phyloP scores from a whole-genome alignment of 2,113 vertebrate genomes.

The Haemorhous mexicanus region DNA sequence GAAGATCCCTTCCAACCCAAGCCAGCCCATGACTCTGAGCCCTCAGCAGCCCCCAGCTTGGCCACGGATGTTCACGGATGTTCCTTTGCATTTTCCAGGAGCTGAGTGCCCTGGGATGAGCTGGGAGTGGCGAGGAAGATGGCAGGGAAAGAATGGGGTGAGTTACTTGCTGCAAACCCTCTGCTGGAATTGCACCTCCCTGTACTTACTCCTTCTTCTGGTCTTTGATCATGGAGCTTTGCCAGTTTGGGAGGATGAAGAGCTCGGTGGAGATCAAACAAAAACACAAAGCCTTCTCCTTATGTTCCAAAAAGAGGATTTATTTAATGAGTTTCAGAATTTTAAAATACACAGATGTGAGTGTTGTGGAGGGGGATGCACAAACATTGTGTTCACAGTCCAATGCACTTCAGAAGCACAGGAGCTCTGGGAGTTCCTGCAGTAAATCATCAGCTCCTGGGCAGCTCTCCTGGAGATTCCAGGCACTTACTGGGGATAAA shows the following conservation, averaged over 20 bases:
- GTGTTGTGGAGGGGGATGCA: background rate
- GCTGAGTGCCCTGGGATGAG: background rate
- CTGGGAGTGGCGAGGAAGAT: background rate
- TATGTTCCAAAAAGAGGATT: background rate
- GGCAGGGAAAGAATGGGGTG: background rate
- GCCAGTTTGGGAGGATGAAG: background rate
- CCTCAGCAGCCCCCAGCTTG: background rate
- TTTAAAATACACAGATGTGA: background rate
- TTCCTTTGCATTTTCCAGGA: background rate
- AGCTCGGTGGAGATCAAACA: background rate
- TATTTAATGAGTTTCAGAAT: conserved; percentile 8
- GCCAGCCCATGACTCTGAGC: background rate
- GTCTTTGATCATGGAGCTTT: background rate
- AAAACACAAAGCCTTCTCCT: background rate
- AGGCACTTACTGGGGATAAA: conserved; percentile 1
- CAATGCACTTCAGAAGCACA: background rate
- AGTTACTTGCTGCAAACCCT: background rate
- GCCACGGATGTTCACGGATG: rapidly evolving
- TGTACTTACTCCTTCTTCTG: background rate
- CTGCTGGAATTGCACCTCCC: background rate
- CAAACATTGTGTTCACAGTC: background rate
- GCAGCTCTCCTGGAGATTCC: background rate
- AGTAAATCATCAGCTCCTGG: background rate
- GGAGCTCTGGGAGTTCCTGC: background rate
- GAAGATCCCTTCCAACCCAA: background rate